Percentiles rank a stretch among this genome's conserved stretches.
Evolutionary conservation across 2,888 invertebrate genomes (phyloP).

Genomic region (Phrixothrix hirtus): DNA sequence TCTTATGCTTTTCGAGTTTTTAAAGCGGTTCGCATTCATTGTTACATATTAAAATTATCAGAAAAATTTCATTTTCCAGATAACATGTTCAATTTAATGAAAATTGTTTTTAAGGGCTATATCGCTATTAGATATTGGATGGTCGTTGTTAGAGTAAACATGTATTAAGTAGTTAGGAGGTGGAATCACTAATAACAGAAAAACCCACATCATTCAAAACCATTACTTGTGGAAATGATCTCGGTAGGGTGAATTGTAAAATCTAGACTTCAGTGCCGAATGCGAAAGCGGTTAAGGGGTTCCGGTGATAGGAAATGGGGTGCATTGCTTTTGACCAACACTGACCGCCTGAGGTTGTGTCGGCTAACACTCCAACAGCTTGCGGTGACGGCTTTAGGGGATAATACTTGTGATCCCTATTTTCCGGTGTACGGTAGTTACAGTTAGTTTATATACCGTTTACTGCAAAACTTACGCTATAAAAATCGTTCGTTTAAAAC

Average conservation of each 20-base stretch:
- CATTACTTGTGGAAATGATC: conserved; percentile 15
- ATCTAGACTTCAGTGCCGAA: conserved; percentile 7
- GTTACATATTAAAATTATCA: not conserved
- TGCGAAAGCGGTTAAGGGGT: conserved; percentile 6
- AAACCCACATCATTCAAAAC: conserved; percentile 13
- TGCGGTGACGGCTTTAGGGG: conserved; percentile 21
- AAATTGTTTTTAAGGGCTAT: not conserved
- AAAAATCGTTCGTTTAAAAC: not conserved
- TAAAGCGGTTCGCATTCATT: not conserved
- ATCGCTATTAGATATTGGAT: conserved; percentile 7
- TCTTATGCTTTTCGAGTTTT: not conserved
- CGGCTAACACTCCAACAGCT: conserved; percentile 12
- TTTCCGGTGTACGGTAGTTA: not conserved
- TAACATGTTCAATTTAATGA: not conserved
- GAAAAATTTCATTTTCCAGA: not conserved
- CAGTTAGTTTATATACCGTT: not conserved
- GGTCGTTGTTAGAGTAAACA: conserved; percentile 2
- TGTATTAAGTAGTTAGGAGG: conserved; percentile 10
- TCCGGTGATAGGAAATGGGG: conserved; percentile 17
- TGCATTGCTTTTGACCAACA: conserved; percentile 5
- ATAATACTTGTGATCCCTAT: not conserved
- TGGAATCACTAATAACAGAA: conserved; percentile 8
- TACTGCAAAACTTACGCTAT: not conserved
- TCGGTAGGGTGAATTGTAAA: conserved; percentile 11
- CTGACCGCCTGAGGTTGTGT: conserved; percentile 16